phyloP scores from a whole-genome alignment of 2,113 vertebrate species.

The Sitta europaea region DNA sequence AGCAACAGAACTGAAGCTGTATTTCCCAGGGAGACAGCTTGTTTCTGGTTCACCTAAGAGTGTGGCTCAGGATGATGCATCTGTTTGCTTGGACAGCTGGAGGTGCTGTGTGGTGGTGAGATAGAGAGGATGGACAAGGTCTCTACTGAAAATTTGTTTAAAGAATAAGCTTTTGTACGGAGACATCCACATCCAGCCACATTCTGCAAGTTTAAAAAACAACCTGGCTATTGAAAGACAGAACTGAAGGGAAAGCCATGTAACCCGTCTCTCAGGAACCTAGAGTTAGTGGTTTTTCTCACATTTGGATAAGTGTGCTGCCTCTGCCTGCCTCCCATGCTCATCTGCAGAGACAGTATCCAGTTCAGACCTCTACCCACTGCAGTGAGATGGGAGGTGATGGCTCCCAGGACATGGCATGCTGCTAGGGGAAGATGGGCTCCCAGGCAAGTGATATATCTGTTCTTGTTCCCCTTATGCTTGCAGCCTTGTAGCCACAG shows the following conservation, averaged over 20 bases:
- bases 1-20: conserved; percentile 78
- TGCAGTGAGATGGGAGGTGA: not conserved
- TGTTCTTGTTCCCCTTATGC: not conserved
- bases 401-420: not conserved
- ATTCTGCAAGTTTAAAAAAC: not conserved
- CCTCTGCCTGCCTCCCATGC: not conserved
- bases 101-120: not conserved
- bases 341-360: not conserved
- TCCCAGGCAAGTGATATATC: not conserved
- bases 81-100: conserved; percentile 33
- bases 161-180: not conserved
- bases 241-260: not conserved
- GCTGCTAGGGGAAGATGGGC: not conserved
- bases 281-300: not conserved
- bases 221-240: not conserved
- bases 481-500: conserved; percentile 74
- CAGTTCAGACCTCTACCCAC: not conserved
- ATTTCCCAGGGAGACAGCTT: conserved; percentile 83
- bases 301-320: not conserved
- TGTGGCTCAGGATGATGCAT: conserved; percentile 84
- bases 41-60: conserved; percentile 81
- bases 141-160: not conserved
- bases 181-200: not conserved
- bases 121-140: not conserved
- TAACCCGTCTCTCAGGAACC: not conserved